A percentile compares a stretch with the other conserved stretches of the same genome.
phyloP scores from a whole-genome alignment of 2,797 vertebrate genomes.

The Acrossocheilus fasciatus region DNA sequence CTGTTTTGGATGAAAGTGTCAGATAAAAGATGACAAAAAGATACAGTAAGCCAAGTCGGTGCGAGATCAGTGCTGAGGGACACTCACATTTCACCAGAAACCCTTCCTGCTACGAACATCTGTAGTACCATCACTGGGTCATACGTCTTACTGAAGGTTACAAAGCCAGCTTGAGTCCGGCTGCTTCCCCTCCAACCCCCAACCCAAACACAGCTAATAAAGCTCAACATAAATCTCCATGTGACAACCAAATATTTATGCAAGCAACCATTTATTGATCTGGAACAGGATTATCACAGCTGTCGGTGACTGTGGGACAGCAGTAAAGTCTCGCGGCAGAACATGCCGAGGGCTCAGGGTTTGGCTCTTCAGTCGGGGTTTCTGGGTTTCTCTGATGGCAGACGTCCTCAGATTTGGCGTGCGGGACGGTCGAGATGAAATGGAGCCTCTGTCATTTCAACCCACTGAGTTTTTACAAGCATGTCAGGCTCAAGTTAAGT shows the following conservation, averaged over 20 bases:
- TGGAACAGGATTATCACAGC: conserved; percentile 51
- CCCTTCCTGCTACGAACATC: conserved; percentile 11
- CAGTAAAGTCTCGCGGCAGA: conserved; percentile 49
- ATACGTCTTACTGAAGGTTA: conserved; percentile 32
- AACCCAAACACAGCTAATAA: conserved; percentile 49
- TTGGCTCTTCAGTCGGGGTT: conserved; percentile 51
- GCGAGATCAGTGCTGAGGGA: conserved; percentile 10
- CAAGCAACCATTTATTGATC: conserved; percentile 59
- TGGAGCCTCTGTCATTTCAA: conserved; percentile 22
- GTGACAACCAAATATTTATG: conserved; percentile 61
- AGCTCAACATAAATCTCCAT: conserved; percentile 53
- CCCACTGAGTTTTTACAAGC: conserved; percentile 26
- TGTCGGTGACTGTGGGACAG: conserved; percentile 42
- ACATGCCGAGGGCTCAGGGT: conserved; percentile 51
- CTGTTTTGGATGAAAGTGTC: conserved; percentile 16
- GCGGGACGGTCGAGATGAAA: conserved; percentile 18
- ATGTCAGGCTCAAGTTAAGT: conserved; percentile 5
- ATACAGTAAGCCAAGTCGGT: neutral
- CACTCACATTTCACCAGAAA: conserved; percentile 33
- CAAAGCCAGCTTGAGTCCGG: conserved; percentile 13
- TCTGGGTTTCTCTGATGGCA: conserved; percentile 49
- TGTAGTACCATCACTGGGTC: conserved; percentile 19
- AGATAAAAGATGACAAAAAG: conserved; percentile 35
- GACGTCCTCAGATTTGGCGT: conserved; percentile 8
- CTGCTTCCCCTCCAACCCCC: conserved; percentile 8